Evolutionary conservation across 2,888 invertebrate species (phyloP).

Genomic region (Cerceris rybyensis): DNA sequence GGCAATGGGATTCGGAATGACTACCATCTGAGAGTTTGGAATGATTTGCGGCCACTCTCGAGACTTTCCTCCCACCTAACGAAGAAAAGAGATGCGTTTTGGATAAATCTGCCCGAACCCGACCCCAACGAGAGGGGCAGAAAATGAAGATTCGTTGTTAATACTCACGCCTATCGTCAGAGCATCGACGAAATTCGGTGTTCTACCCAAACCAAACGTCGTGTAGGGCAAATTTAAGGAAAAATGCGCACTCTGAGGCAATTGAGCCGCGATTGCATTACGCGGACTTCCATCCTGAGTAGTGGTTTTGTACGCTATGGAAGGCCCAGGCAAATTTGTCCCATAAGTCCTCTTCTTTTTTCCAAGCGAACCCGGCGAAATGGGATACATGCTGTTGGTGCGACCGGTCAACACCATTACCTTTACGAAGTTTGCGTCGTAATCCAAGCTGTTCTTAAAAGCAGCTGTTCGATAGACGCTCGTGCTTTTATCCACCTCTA

Average conservation of each 20-base stretch:
- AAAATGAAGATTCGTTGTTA: neutral
- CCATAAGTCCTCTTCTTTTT: conserved; percentile 91
- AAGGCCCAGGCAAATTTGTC: conserved; percentile 95
- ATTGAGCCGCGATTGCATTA: conserved; percentile 92
- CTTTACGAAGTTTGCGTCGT: conserved; percentile 98
- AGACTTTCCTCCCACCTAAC: conserved; percentile 79
- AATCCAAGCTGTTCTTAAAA: conserved; percentile 93
- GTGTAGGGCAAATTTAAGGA: conserved; percentile 97
- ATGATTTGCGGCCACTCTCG: conserved; percentile 95
- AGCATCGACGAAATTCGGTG: conserved; percentile 98
- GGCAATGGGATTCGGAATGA: conserved; percentile 92
- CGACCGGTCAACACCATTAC: conserved; percentile 95
- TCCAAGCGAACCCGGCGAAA: conserved; percentile 88
- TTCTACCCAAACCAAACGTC: conserved; percentile 98
- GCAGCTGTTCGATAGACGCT: conserved; percentile 86
- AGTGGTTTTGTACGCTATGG: conserved; percentile 92
- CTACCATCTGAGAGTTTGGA: conserved; percentile 98
- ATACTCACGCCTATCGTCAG: conserved; percentile 89
- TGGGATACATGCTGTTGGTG: conserved; percentile 87
- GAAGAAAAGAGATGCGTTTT: neutral
- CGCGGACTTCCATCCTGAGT: conserved; percentile 93
- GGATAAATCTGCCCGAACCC: no score
- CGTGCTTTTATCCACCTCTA: conserved; percentile 83
- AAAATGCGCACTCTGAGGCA: conserved; percentile 95
- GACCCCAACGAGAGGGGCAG: neutral